phyloP scores from a whole-genome alignment of 1,140 invertebrate species.

The Plodia interpunctella region DNA sequence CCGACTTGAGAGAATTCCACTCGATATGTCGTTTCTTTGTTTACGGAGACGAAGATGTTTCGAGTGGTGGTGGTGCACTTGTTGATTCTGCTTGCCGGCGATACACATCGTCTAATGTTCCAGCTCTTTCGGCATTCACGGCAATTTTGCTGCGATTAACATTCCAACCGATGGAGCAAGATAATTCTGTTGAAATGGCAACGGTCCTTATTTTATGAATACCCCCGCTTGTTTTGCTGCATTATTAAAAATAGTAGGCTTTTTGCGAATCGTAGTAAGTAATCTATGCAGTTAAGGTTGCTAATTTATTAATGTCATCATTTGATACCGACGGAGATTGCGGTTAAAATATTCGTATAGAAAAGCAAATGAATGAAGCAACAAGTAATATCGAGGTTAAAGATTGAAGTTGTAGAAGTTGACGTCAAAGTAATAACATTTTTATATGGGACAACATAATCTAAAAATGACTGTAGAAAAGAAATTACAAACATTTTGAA shows the following conservation, averaged over 20 bases:
- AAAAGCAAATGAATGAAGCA: not conserved
- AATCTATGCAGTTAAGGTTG: too few species aligned
- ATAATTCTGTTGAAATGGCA: slow-evolving; percentile 10
- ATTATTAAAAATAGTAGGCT: slow-evolving; percentile 1
- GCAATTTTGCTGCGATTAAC: slow-evolving; percentile 9
- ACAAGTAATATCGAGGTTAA: not conserved
- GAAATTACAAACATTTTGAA: too few species aligned
- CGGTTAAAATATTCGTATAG: not conserved
- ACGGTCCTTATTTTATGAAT: slow-evolving; percentile 1
- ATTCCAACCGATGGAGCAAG: slow-evolving; percentile 7
- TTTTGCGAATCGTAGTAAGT: not conserved
- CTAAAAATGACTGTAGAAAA: too few species aligned
- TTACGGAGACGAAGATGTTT: slow-evolving; percentile 34
- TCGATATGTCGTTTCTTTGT: slow-evolving; percentile 57
- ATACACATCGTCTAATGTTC: slow-evolving; percentile 1
- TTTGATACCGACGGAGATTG: not conserved
- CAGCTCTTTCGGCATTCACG: slow-evolving; percentile 3
- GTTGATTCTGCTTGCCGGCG: slow-evolving; percentile 43
- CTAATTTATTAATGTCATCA: not conserved
- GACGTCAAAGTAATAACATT: not conserved
- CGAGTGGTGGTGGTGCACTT: slow-evolving; percentile 42
- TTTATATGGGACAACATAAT: not conserved
- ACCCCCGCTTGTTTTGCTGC: slow-evolving; percentile 6
- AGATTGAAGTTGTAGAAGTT: not conserved
- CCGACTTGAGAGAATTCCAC: slow-evolving; percentile 57